Conservation (phyloP, 2,113 vertebrate species). For the Scolopax mira region DNA sequence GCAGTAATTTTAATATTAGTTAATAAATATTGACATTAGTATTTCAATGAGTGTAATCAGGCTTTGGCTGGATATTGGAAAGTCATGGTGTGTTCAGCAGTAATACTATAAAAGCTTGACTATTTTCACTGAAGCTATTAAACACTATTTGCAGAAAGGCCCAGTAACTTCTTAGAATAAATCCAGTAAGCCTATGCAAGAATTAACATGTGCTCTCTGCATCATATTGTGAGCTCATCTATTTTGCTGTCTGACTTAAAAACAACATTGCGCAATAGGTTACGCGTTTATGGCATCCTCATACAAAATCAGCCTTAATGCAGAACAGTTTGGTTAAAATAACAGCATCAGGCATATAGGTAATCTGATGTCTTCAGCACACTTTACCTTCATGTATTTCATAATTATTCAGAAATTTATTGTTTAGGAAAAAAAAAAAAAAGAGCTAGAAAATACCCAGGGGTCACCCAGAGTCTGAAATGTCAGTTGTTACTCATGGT, state of each 20-base stretch:
- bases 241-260: neutral
- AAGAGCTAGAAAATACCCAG: neutral
- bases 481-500: neutral
- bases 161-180: conserved; percentile 12
- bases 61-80: neutral
- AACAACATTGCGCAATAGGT: conserved; percentile 1
- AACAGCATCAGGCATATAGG: neutral
- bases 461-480: neutral
- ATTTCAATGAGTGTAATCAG: conserved; percentile 43
- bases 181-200: neutral
- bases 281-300: neutral
- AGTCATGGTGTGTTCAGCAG: conserved; percentile 1
- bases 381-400: neutral
- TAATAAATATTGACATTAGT: conserved; percentile 59
- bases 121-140: conserved; percentile 16
- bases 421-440: neutral
- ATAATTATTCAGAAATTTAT: neutral
- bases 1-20: conserved; percentile 35
- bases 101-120: neutral
- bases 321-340: neutral
- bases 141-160: neutral
- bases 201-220: neutral
- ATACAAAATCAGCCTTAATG: neutral
- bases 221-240: neutral
- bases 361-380: neutral